Evolutionary conservation across 2,888 invertebrate genomes (phyloP).

Genomic region (Epinotia brunnichana): DNA sequence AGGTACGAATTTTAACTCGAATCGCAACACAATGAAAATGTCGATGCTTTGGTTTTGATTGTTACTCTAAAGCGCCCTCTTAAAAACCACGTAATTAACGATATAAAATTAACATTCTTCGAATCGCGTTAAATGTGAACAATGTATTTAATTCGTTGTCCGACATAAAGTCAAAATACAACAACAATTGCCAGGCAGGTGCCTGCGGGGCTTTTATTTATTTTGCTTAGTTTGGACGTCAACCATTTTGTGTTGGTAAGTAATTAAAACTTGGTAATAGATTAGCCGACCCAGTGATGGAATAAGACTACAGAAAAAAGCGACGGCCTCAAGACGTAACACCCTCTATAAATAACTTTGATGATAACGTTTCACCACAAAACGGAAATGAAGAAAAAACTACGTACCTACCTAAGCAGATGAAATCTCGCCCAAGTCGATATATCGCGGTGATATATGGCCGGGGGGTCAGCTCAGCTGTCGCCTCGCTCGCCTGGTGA

Average conservation of each 20-base stretch:
- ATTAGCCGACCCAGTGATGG: not conserved
- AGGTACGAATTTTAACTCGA: no score
- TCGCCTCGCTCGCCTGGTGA: conserved; percentile 47
- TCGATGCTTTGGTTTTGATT: not conserved
- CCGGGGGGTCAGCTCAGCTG: conserved; percentile 57
- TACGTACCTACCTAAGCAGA: conserved; percentile 45
- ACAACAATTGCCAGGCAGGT: not conserved
- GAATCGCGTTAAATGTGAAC: not conserved
- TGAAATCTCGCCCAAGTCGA: conserved; percentile 53
- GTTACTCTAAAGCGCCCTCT: not conserved
- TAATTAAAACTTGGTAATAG: conserved; percentile 14
- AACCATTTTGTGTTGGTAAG: not conserved
- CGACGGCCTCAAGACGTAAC: conserved; percentile 11
- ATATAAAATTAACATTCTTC: not conserved
- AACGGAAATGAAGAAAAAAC: conserved; percentile 50
- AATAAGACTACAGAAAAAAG: not conserved
- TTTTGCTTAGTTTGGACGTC: not conserved
- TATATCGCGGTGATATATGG: conserved; percentile 60
- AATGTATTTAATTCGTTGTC: not conserved
- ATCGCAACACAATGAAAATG: no score
- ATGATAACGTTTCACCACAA: conserved; percentile 39
- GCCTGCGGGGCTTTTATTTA: not conserved
- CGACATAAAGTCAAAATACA: not conserved
- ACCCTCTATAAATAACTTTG: conserved; percentile 20
- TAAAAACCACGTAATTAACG: not conserved